Evolutionary conservation across 1,140 invertebrate genomes (phyloP).

Genomic region (Zaprionus africanus): DNA sequence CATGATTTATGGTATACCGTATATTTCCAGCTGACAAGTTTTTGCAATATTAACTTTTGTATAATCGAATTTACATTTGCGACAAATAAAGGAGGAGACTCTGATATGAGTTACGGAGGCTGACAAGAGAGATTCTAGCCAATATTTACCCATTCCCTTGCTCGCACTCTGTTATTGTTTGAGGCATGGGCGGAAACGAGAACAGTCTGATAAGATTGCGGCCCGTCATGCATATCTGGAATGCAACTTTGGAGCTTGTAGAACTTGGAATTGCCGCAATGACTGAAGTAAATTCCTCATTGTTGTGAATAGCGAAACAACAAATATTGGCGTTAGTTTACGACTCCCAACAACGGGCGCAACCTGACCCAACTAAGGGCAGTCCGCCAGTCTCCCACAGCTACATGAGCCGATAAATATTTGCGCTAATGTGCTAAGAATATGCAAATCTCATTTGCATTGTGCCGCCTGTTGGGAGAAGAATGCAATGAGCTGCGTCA

Average conservation of each 20-base stretch:
- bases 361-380: constrained; percentile 42
- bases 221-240: constrained; percentile 9
- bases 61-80: constrained; percentile 29
- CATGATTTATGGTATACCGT: constrained; percentile 28
- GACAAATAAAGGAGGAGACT: constrained; percentile 3
- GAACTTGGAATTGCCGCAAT: constrained; percentile 14
- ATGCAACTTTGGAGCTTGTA: constrained; percentile 12
- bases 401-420: constrained; percentile 21
- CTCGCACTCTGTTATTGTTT: neutral
- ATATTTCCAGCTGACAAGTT: constrained; percentile 4
- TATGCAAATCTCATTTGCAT: constrained; percentile 27
- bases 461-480: neutral
- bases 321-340: constrained; percentile 36
- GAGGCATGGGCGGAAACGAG: constrained; percentile 35
- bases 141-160: constrained; percentile 26
- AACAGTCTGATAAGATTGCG: constrained; percentile 42
- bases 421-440: constrained; percentile 18
- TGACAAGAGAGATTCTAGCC: constrained; percentile 34
- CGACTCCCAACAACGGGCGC: constrained; percentile 24
- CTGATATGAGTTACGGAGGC: neutral
- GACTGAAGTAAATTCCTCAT: constrained; percentile 11
- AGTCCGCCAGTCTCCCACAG: neutral
- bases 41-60: constrained; percentile 16
- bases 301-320: constrained; percentile 31
- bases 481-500: constrained; percentile 13